Percentiles rank a stretch among this genome's conserved stretches.
Conservation (phyloP, 2,888 invertebrate genomes). For the Conistra vaccinii region DNA sequence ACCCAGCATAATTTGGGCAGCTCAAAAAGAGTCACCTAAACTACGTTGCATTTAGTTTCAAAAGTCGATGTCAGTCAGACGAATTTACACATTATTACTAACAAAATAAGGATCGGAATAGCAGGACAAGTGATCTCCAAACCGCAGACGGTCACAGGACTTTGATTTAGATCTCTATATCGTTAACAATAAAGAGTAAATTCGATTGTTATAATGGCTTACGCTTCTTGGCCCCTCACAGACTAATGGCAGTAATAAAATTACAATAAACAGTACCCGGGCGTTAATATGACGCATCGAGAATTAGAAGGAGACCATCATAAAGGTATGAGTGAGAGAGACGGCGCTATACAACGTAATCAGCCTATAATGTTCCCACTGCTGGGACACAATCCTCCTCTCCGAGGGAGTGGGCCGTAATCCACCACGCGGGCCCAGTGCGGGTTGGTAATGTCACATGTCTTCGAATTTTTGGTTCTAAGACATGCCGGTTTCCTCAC, state of each 20-base stretch:
- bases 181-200: background rate
- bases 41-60: background rate
- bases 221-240: background rate
- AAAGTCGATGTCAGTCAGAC: background rate
- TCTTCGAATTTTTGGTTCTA: too few species aligned
- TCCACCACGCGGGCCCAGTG: too few species aligned
- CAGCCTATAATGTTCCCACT: background rate
- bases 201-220: background rate
- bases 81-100: background rate
- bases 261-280: background rate
- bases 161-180: background rate
- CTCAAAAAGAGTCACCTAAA: slow-evolving; percentile 2
- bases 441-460: too few species aligned
- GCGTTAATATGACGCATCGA: background rate
- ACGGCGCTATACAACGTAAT: background rate
- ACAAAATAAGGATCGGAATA: background rate
- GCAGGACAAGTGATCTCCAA: background rate
- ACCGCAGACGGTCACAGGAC: background rate
- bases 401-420: background rate
- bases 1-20: background rate
- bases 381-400: too few species aligned
- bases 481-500: too few species aligned
- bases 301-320: background rate
- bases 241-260: slow-evolving; percentile 9
- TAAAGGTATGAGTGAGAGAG: background rate